phyloP scores from a whole-genome alignment of 2,797 vertebrate genomes.

The Danio tinwini region DNA sequence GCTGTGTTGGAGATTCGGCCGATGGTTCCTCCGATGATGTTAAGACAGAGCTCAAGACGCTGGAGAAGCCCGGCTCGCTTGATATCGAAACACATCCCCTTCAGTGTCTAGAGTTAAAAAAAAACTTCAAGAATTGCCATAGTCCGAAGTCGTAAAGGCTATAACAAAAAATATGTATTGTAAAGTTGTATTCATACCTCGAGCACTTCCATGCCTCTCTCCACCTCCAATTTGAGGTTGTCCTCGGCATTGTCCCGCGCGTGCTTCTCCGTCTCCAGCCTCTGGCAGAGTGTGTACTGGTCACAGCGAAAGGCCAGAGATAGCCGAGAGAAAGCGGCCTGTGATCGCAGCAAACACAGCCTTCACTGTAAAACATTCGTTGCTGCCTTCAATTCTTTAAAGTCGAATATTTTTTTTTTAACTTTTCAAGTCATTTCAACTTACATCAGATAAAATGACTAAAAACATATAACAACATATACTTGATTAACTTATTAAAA shows the following conservation, averaged over 20 bases:
- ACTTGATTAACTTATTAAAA: too few species aligned
- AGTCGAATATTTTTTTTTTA: too few species aligned
- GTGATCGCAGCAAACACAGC: not conserved
- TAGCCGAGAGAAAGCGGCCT: slow-evolving; percentile 76
- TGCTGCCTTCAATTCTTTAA: not conserved
- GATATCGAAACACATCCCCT: slow-evolving; percentile 72
- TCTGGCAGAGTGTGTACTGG: slow-evolving; percentile 80
- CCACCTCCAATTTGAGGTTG: slow-evolving; percentile 84
- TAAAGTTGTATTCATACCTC: slow-evolving; percentile 72
- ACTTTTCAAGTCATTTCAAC: too few species aligned
- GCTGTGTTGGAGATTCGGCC: slow-evolving; percentile 79
- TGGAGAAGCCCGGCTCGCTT: slow-evolving; percentile 75
- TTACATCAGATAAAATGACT: too few species aligned
- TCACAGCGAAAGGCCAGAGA: slow-evolving; percentile 77
- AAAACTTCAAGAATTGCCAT: not conserved
- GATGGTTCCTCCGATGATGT: slow-evolving; percentile 77
- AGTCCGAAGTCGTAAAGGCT: not conserved
- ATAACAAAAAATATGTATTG: not conserved
- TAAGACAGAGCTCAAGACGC: slow-evolving; percentile 79
- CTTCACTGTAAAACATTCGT: not conserved
- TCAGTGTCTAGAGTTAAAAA: slow-evolving; percentile 75
- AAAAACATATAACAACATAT: too few species aligned
- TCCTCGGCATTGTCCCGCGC: slow-evolving; percentile 83
- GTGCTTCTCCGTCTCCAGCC: slow-evolving; percentile 84
- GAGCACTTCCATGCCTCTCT: slow-evolving; percentile 77